These are phyloP conservation scores for Threskiornis aethiopicus DNA, from an alignment of 2,797 vertebrate genomes.

Conservation along the genomic window DNA sequence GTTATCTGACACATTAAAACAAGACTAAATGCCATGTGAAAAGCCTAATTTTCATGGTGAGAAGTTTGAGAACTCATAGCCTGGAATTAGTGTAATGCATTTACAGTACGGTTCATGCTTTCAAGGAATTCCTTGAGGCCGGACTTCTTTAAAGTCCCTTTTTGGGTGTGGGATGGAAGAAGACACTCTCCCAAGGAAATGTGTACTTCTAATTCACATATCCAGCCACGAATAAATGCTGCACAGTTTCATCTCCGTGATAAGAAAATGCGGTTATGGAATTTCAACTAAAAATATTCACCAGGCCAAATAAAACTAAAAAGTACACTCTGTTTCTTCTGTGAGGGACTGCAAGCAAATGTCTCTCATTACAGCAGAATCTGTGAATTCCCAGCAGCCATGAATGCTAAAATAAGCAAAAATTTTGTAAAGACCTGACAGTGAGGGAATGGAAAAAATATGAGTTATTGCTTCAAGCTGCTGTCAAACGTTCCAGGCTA, in stretches of 20 bases:
- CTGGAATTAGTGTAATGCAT: neutral
- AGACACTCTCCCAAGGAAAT: neutral
- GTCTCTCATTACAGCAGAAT: neutral
- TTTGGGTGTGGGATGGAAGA: neutral
- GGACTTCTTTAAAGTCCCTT: neutral
- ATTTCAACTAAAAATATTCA: neutral
- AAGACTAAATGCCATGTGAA: neutral
- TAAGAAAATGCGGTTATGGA: neutral
- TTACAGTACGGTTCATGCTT: neutral
- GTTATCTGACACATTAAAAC: neutral
- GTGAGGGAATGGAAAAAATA: slow-evolving; percentile 38
- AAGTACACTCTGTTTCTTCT: neutral
- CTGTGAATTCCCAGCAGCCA: slow-evolving; percentile 7
- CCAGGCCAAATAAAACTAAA: neutral
- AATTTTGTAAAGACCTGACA: slow-evolving; percentile 12
- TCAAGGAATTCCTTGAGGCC: neutral
- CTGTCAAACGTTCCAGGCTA: slow-evolving; percentile 18
- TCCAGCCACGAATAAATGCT: neutral
- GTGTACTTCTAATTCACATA: neutral
- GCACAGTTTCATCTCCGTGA: neutral
- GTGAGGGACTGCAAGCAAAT: neutral
- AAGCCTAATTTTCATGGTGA: neutral
- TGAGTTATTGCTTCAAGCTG: slow-evolving; percentile 43
- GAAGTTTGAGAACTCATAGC: neutral
- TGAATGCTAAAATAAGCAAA: slow-evolving; percentile 28